A percentile compares a stretch with the other conserved stretches of the same genome.
Evolutionary conservation across 1,140 invertebrate genomes (phyloP).

Genomic region (Solenopsis invicta): DNA sequence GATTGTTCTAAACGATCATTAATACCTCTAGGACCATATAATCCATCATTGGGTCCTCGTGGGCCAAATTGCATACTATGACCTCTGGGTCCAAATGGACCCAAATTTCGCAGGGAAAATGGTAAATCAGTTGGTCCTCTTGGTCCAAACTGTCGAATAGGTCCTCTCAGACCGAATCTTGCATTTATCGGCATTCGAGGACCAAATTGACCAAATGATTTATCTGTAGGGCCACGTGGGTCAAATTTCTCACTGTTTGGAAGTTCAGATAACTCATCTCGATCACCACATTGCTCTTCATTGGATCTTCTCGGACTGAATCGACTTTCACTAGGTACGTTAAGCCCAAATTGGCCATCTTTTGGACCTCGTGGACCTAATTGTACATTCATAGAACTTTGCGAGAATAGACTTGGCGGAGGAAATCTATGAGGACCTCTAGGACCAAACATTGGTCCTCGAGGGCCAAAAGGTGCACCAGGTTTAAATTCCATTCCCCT

Average conservation of each 20-base stretch:
- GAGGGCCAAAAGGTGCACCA: slow-evolving; percentile 52
- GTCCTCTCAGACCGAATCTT: slow-evolving; percentile 38
- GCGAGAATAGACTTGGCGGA: slow-evolving; percentile 11
- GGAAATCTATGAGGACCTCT: slow-evolving; percentile 47
- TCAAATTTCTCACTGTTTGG: slow-evolving; percentile 63
- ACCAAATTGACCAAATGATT: slow-evolving; percentile 34
- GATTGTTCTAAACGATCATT: slow-evolving; percentile 42
- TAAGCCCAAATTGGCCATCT: slow-evolving; percentile 53
- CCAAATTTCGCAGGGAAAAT: slow-evolving; percentile 31
- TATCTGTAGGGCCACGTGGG: neutral
- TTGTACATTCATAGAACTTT: slow-evolving; percentile 33
- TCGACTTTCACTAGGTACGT: slow-evolving; percentile 36
- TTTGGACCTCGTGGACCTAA: slow-evolving; percentile 63
- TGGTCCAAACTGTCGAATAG: slow-evolving; percentile 40
- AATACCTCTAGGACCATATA: slow-evolving; percentile 26
- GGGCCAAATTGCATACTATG: slow-evolving; percentile 58
- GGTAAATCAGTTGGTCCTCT: slow-evolving; percentile 51
- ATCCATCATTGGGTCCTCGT: slow-evolving; percentile 39
- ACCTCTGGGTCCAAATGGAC: slow-evolving; percentile 51
- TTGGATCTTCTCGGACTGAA: slow-evolving; percentile 66
- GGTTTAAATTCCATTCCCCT: slow-evolving; percentile 65
- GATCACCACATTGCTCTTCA: slow-evolving; percentile 50
- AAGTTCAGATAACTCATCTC: slow-evolving; percentile 47
- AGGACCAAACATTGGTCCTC: slow-evolving; percentile 65
- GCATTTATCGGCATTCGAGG: slow-evolving; percentile 47